Base-by-base conservation (phyloP, 2,888 invertebrate genomes). In the Graphium colonna region DNA sequence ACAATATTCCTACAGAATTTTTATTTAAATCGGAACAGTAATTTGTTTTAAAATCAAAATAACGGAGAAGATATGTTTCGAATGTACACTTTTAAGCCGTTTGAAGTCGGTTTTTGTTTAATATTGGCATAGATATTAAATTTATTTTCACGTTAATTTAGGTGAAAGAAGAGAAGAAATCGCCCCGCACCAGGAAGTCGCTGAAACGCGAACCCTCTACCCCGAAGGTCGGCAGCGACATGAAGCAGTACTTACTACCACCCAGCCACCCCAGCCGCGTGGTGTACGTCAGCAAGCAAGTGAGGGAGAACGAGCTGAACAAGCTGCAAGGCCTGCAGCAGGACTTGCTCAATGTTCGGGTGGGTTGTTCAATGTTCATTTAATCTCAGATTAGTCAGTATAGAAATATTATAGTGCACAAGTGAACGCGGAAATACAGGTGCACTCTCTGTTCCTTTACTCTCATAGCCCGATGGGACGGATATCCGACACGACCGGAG, bases 221-320 rank as follows among this genome's bases (percentile, higher is more conserved):
- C n/a, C 50, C 58, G 1, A 50, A 53, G 21, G 62, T 63, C 5
- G 65, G 63, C 18, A 61, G 62, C 21, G 69, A 67, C 15, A 82
- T 88, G n/a, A 75, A 65, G 33, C 77, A 77, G 57, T 86, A 75
- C 63, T 61, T 87, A 43, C 63, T 73, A 1, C 88, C 86, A 0
- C 68, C 76, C 5, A 87, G 86, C 62, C 81, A 82, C 52, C 87
- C 89, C 3, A 82, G 77, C 69, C 86, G 83, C 56, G 75, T 85
- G 42, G 73, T 79, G 8, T 90, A 83, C 59, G 90, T 90, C 2
- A 76, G 79, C 68, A 82, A 80, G 51, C 73, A 82, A n/a, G 74
- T 82, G 0, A 60, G 77, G 9, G 82, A 90, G 13, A 85, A 87
- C 2, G 91, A 92, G 65, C 60, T 86, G 0, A 72, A 64, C 39